These are phyloP conservation scores for Oxyura jamaicensis DNA, from an alignment of 2,113 vertebrate genomes.

Conservation along the genomic window DNA sequence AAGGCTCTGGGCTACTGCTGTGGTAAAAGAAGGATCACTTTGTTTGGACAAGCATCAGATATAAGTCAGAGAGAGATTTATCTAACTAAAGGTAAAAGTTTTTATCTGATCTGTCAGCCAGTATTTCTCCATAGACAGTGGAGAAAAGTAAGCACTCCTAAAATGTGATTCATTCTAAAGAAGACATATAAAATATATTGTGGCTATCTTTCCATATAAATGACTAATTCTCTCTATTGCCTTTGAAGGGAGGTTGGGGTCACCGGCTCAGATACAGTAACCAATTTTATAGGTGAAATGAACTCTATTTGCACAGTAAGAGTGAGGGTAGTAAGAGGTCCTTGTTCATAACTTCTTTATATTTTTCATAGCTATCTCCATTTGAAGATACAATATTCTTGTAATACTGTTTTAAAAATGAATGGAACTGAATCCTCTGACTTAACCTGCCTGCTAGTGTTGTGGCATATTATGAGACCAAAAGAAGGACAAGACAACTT, in stretches of 20 bases:
- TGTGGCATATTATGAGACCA: neutral
- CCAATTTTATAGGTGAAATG: neutral
- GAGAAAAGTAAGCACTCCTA: neutral
- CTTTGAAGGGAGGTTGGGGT: neutral
- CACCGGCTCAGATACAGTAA: neutral
- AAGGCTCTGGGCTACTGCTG: neutral
- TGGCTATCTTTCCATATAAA: neutral
- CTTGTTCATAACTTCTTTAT: neutral
- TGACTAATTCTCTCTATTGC: neutral
- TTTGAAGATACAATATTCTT: neutral
- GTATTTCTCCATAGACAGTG: neutral
- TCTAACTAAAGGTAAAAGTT: neutral
- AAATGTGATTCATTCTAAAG: neutral
- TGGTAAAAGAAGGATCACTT: neutral
- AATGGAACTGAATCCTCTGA: neutral
- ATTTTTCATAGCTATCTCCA: neutral
- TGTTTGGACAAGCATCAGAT: neutral
- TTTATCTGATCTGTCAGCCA: accelerated
- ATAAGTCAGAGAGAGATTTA: neutral
- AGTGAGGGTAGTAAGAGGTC: neutral
- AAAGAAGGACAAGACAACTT: neutral
- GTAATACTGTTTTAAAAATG: neutral
- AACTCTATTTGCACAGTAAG: neutral
- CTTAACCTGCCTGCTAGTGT: neutral
- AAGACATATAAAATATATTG: neutral